Percentiles rank a stretch among this genome's conserved stretches.
phyloP scores from a whole-genome alignment of 2,888 invertebrate species.

The Spisula solida region DNA sequence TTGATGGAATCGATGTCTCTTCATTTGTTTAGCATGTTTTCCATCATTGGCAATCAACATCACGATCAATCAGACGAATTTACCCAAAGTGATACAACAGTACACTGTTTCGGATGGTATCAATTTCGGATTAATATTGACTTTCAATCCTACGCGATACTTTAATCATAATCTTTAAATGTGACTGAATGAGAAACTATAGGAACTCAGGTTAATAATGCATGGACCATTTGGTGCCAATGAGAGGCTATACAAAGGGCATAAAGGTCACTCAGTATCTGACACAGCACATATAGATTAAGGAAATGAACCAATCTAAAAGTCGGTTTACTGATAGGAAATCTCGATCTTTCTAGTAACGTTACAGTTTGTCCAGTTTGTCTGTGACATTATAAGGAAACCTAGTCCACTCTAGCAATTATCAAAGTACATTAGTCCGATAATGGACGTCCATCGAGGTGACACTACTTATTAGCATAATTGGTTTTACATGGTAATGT shows the following conservation, averaged over 20 bases:
- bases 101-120: background rate
- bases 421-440: background rate
- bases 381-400: background rate
- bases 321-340: background rate
- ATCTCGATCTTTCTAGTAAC: background rate
- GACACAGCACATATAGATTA: too few relatives aligned
- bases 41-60: background rate
- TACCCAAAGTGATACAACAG: background rate
- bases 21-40: background rate
- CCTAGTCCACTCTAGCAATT: background rate
- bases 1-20: background rate
- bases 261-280: background rate
- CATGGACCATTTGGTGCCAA: background rate
- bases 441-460: conserved; percentile 36
- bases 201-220: background rate
- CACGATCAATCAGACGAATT: background rate
- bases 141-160: background rate
- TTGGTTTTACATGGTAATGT: background rate
- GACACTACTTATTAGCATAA: conserved; percentile 31
- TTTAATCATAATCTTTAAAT: background rate
- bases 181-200: background rate
- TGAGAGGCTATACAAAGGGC: background rate
- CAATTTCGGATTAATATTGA: background rate
- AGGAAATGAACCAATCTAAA: background rate
- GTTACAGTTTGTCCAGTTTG: background rate